Evolutionary conservation across 2,113 vertebrate species (phyloP).

Genomic region (Microtus pennsylvanicus): DNA sequence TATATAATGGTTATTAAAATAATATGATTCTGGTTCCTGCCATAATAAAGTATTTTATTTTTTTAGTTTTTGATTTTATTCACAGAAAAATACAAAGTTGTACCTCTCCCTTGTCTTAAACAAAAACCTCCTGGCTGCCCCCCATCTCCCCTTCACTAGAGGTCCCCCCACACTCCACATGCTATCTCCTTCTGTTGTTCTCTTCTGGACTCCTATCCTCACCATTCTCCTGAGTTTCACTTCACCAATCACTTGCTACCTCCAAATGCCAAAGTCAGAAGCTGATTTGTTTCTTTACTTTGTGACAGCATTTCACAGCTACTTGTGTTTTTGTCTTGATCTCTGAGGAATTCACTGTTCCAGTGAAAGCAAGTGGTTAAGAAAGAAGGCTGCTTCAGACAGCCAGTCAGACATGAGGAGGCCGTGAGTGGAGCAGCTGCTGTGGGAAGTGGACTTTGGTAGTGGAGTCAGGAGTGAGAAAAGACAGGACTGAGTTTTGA

Average conservation of each 20-base stretch:
- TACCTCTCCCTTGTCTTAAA: not conserved
- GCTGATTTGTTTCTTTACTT: not conserved
- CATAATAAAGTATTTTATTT: not conserved
- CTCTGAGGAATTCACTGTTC: not conserved
- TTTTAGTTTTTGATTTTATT: slow-evolving; percentile 24
- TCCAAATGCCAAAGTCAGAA: not conserved
- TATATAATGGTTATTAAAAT: not conserved
- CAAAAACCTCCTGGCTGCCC: not conserved
- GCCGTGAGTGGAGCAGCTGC: not conserved
- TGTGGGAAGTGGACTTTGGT: not conserved
- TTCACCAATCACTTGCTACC: not conserved
- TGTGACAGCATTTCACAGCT: not conserved
- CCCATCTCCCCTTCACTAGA: not conserved
- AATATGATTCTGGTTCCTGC: not conserved
- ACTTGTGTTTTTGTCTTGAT: not conserved
- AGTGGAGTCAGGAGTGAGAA: fast-evolving
- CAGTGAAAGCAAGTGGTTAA: not conserved
- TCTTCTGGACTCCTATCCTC: not conserved
- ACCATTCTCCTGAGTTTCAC: not conserved
- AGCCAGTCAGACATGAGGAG: not conserved
- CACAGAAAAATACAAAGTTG: not conserved
- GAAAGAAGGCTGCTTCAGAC: not conserved
- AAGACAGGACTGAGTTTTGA: not conserved
- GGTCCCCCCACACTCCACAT: too few species aligned
- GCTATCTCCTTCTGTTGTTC: fast-evolving